phyloP scores from a whole-genome alignment of 2,113 vertebrate species.

The Sterna hirundo region DNA sequence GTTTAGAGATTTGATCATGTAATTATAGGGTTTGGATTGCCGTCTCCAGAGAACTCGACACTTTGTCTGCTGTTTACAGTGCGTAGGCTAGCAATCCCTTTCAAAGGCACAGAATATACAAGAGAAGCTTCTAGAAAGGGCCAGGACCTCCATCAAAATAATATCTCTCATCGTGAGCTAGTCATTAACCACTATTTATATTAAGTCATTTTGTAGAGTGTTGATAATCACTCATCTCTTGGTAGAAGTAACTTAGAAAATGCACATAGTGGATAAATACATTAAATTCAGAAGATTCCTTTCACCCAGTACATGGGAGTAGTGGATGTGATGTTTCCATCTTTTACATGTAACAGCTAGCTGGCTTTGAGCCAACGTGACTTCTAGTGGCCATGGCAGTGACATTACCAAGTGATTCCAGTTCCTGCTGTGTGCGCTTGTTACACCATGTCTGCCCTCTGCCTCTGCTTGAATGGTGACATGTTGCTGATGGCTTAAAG shows the following conservation, averaged over 20 bases:
- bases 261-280: neutral
- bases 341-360: neutral
- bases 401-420: neutral
- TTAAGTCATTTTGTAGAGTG: neutral
- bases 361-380: neutral
- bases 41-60: neutral
- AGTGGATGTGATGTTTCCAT: neutral
- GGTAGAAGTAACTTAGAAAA: neutral
- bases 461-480: neutral
- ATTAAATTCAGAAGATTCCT: neutral
- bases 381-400: neutral
- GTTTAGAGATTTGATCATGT: neutral
- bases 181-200: neutral
- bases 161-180: neutral
- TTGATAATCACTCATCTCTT: neutral
- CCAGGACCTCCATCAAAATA: neutral
- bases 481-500: neutral
- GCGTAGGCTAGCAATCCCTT: neutral
- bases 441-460: neutral
- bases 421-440: fast-evolving
- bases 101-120: neutral
- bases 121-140: neutral
- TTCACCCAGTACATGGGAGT: neutral
- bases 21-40: neutral
- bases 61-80: neutral